Conservation (phyloP, 2,888 invertebrate species). For the Anagyrus pseudococci region DNA sequence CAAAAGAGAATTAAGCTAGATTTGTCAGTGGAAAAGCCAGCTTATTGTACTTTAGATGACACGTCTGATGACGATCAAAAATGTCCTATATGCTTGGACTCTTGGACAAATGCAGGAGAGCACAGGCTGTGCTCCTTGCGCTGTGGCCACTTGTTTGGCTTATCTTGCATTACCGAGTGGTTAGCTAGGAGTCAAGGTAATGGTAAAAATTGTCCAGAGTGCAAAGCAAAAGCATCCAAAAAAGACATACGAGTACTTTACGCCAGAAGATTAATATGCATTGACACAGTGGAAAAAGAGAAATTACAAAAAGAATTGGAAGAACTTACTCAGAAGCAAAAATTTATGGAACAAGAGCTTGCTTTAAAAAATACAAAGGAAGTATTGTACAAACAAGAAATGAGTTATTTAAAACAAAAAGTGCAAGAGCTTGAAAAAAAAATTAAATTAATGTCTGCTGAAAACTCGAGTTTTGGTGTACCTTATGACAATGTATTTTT, state of each 20-base stretch:
- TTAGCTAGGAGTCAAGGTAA: conserved; percentile 64
- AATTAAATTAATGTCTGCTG: conserved; percentile 1
- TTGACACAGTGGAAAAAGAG: conserved; percentile 82
- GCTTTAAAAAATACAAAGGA: conserved; percentile 66
- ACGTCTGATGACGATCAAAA: conserved; percentile 37
- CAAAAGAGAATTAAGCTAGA: conserved; percentile 33
- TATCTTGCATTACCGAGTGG: conserved; percentile 81
- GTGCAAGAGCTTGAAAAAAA: conserved; percentile 49
- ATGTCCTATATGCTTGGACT: conserved; percentile 89
- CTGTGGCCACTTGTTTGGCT: conserved; percentile 93
- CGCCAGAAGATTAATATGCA: conserved; percentile 75
- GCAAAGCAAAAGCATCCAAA: conserved; percentile 75
- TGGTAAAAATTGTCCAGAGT: conserved; percentile 81
- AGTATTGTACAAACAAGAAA: conserved; percentile 62
- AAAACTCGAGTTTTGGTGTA: conserved; percentile 42
- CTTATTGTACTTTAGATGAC: conserved; percentile 6
- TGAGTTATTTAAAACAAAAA: conserved; percentile 50
- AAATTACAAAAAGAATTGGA: conserved; percentile 59
- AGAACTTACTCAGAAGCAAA: conserved; percentile 21
- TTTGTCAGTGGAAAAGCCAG: not conserved
- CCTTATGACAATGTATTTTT: conserved; percentile 64
- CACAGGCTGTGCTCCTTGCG: conserved; percentile 86
- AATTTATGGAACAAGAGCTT: conserved; percentile 64
- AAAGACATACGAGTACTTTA: conserved; percentile 81
- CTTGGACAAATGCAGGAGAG: conserved; percentile 84